Conservation (phyloP, 64 coral and sea anemone genomes). For the Hydrozoanthus tunicans region DNA sequence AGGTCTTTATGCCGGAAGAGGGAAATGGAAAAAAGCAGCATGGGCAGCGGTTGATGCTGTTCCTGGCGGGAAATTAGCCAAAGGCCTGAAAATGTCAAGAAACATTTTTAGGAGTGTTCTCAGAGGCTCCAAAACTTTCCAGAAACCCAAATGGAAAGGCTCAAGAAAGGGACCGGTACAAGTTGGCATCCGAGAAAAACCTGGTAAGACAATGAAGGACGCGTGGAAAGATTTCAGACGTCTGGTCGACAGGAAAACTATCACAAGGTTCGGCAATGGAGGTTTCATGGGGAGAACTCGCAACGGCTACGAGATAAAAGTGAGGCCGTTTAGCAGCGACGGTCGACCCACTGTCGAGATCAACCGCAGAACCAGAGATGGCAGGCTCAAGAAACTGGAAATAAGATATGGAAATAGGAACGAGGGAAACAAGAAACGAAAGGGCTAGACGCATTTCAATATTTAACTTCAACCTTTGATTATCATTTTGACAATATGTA, state of each 20-base stretch:
- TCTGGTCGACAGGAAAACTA: slow-evolving; percentile 36
- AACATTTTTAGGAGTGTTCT: slow-evolving; percentile 35
- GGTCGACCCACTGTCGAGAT: slow-evolving; percentile 37
- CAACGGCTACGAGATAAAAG: slow-evolving; percentile 47
- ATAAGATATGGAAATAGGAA: slow-evolving; percentile 38
- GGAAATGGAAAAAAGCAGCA: slow-evolving; percentile 52
- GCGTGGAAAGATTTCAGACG: slow-evolving; percentile 40
- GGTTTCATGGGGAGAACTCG: slow-evolving; percentile 44
- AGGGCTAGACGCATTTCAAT: neutral
- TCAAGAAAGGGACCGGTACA: neutral
- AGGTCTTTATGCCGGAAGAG: slow-evolving; percentile 31
- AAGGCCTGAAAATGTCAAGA: slow-evolving; percentile 16
- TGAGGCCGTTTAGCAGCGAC: slow-evolving; percentile 45
- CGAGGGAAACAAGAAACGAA: slow-evolving; percentile 20
- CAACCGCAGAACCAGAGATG: slow-evolving; percentile 8
- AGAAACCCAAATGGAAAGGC: slow-evolving; percentile 3
- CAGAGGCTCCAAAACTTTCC: slow-evolving; percentile 18
- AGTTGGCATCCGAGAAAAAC: slow-evolving; percentile 30
- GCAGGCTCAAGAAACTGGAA: slow-evolving; percentile 37
- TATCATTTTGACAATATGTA: neutral
- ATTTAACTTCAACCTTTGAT: no score
- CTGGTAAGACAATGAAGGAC: slow-evolving; percentile 21
- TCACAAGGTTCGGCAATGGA: slow-evolving; percentile 18
- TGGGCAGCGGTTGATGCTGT: slow-evolving; percentile 52
- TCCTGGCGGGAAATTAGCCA: slow-evolving; percentile 23